phyloP scores from a whole-genome alignment of 2,113 vertebrate species.

The Poeciliopsis turrubarensis region DNA sequence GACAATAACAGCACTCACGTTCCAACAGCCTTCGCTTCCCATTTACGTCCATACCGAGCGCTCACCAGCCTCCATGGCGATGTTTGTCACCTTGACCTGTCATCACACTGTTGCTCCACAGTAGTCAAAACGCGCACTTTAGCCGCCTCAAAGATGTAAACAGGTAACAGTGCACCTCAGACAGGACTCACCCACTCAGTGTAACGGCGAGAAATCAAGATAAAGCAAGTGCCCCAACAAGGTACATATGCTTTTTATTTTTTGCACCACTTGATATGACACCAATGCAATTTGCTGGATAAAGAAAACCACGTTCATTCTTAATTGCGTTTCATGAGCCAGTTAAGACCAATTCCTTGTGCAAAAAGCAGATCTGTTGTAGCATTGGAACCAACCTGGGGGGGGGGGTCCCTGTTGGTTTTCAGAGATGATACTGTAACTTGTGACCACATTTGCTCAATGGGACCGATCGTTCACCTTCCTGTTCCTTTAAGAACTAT shows the following conservation, averaged over 20 bases:
- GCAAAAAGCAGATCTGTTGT: neutral
- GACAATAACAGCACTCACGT: slow-evolving; percentile 9
- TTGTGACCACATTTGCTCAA: neutral
- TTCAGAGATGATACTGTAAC: neutral
- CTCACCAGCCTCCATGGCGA: slow-evolving; percentile 1
- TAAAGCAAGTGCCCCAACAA: neutral
- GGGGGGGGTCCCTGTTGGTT: neutral
- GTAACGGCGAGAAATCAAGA: neutral
- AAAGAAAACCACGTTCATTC: neutral
- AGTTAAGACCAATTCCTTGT: neutral
- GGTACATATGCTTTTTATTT: neutral
- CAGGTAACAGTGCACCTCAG: slow-evolving; percentile 3
- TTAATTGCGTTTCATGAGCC: neutral
- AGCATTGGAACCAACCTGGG: neutral
- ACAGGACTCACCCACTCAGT: neutral
- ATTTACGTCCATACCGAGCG: slow-evolving; percentile 37
- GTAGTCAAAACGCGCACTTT: slow-evolving; percentile 24
- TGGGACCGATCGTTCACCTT: neutral
- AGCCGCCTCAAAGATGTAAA: slow-evolving; percentile 1
- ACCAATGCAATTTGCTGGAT: neutral
- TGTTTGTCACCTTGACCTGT: neutral
- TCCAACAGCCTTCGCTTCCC: slow-evolving; percentile 15
- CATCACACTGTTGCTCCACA: slow-evolving; percentile 9
- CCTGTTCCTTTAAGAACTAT: neutral
- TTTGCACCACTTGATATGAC: neutral